Evolutionary conservation across 2,113 vertebrate genomes (phyloP).

Genomic region (Chaetodon trifascialis): DNA sequence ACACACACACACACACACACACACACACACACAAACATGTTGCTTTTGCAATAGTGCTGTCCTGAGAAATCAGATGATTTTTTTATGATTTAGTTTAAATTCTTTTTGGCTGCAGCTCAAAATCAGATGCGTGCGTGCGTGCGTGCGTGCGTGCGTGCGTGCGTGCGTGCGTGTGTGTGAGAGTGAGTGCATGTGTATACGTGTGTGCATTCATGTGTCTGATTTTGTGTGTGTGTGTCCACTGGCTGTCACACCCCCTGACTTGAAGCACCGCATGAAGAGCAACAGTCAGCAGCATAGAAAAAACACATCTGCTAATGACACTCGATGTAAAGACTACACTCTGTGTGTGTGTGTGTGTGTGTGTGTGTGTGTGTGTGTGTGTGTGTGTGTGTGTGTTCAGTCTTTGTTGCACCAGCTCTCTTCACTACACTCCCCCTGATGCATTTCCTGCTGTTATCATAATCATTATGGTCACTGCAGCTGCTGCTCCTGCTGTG

Average conservation of each 20-base stretch:
- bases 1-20: not conserved
- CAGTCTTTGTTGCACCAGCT: not conserved
- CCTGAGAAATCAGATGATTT: conserved; percentile 18
- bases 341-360: conserved; percentile 9
- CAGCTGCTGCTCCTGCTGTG: not conserved
- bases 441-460: conserved; percentile 9
- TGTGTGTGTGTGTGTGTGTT: not conserved
- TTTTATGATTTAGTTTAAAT: conserved; percentile 18
- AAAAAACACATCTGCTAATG: conserved; percentile 51
- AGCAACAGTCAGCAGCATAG: conserved; percentile 44
- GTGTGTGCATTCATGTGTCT: not conserved
- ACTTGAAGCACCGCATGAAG: conserved; percentile 41
- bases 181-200: not conserved
- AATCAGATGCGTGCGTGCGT: not conserved
- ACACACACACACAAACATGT: not conserved
- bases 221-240: not conserved
- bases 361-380: not conserved
- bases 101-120: conserved; percentile 30
- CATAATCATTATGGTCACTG: conserved; percentile 1
- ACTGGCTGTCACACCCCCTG: conserved; percentile 9
- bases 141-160: too few species aligned
- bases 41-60: conserved; percentile 37
- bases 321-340: conserved; percentile 26
- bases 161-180: too few species aligned
- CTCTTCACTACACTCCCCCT: not conserved